Percentiles rank a stretch among this genome's conserved stretches.
phyloP scores from a whole-genome alignment of 2,797 vertebrate genomes.

The Rhynchonycteris naso region DNA sequence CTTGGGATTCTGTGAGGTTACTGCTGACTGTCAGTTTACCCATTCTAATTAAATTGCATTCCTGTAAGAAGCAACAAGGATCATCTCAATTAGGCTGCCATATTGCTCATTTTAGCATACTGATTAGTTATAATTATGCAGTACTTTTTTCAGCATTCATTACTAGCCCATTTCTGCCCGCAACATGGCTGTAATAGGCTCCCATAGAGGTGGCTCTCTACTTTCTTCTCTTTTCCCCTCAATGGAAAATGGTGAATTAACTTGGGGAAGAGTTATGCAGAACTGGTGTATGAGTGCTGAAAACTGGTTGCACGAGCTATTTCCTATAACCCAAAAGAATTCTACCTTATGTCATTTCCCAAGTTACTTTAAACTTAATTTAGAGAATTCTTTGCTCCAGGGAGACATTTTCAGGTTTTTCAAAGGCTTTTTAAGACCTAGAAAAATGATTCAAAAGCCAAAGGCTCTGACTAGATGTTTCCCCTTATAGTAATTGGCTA shows the following conservation, averaged over 20 bases:
- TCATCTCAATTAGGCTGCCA: constrained; percentile 49
- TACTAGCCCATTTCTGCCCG: constrained; percentile 21
- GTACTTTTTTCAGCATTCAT: constrained; percentile 1
- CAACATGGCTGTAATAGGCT: background rate
- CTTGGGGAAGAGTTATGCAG: background rate
- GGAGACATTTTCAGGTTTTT: constrained; percentile 56
- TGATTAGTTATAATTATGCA: constrained; percentile 29
- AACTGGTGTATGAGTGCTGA: background rate
- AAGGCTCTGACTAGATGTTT: background rate
- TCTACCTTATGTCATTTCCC: background rate
- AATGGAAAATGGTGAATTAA: constrained; percentile 43
- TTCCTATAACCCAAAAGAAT: constrained; percentile 24
- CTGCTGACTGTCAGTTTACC: constrained; percentile 31
- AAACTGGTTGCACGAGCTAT: background rate
- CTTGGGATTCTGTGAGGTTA: constrained; percentile 48
- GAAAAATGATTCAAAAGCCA: constrained; percentile 62
- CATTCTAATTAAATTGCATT: constrained; percentile 69
- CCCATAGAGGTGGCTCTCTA: background rate
- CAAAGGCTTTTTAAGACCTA: constrained; percentile 40
- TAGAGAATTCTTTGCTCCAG: constrained; percentile 37
- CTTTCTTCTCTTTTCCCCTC: background rate
- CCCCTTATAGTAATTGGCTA: background rate
- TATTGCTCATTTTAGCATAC: constrained; percentile 35
- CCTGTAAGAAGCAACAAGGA: constrained; percentile 56
- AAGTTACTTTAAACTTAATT: constrained; percentile 50